A percentile compares a stretch with the other conserved stretches of the same genome.
These are phyloP conservation scores for Ptychoptera contaminata DNA, from an alignment of 2,888 invertebrate genomes.

Conservation along the genomic window DNA sequence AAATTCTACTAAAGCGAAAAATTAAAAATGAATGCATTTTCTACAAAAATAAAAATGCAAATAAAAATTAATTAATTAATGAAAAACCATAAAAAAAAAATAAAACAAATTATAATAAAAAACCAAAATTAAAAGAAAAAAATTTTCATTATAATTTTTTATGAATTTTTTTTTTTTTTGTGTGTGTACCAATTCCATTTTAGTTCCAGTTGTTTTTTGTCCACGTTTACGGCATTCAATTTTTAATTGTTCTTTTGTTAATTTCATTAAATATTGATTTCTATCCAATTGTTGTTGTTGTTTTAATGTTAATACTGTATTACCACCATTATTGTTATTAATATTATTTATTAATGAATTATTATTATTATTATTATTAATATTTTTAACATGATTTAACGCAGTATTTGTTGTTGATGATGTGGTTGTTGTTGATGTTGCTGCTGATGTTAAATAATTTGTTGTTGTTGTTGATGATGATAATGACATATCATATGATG, in stretches of 20 bases:
- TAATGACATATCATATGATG: conserved; percentile 8
- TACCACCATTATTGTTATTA: conserved; percentile 3
- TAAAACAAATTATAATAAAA: background rate
- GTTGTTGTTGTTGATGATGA: conserved; percentile 4
- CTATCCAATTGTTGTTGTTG: conserved; percentile 14
- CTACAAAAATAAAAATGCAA: no score
- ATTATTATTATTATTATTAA: conserved; percentile 3
- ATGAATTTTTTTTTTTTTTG: background rate
- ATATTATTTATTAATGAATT: conserved; percentile 2
- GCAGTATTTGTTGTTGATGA: conserved; percentile 1
- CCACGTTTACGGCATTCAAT: conserved; percentile 51
- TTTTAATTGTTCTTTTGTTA: conserved; percentile 54
- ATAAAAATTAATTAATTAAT: no score
- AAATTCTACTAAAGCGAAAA: no score
- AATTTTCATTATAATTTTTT: background rate
- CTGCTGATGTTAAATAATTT: background rate
- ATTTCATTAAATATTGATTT: conserved; percentile 33
- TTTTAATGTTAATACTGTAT: conserved; percentile 14
- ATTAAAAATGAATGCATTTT: no score
- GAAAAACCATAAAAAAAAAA: conserved; percentile 4
- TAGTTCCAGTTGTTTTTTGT: conserved; percentile 51
- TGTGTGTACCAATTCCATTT: conserved; percentile 48
- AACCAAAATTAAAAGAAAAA: conserved; percentile 4
- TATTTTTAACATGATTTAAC: conserved; percentile 6
- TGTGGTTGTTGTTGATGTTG: conserved; percentile 6